Percentiles rank a stretch among this genome's conserved stretches.
These are phyloP conservation scores for Cremastinae sp. DNA, from an alignment of 2,888 invertebrate genomes.

Conservation along the genomic window DNA sequence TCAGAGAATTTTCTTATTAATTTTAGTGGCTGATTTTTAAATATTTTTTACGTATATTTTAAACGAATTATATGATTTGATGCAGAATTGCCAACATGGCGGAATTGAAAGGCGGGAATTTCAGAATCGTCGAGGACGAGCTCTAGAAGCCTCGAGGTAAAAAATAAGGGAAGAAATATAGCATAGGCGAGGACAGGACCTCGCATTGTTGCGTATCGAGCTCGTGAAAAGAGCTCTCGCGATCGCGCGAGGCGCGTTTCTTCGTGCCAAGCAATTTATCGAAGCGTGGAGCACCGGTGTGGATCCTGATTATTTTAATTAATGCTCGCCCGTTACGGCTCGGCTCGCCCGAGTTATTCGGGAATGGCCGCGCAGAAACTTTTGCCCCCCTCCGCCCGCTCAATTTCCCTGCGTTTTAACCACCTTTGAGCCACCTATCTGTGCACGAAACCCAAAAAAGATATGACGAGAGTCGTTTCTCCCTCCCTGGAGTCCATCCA, in stretches of 20 bases:
- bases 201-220: too few relatives aligned
- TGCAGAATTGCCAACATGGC: constrained; percentile 7
- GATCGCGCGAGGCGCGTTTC: constrained; percentile 55
- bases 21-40: too few relatives aligned
- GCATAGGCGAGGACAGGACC: constrained; percentile 18
- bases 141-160: not conserved
- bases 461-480: constrained; percentile 41
- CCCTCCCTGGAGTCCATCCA: constrained; percentile 54
- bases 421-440: constrained; percentile 15
- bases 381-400: too few relatives aligned
- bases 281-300: constrained; percentile 72
- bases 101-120: constrained; percentile 6
- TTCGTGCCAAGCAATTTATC: constrained; percentile 74
- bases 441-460: constrained; percentile 12
- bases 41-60: too few relatives aligned
- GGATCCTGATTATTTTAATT: constrained; percentile 76
- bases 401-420: not conserved
- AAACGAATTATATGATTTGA: too few relatives aligned
- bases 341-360: constrained; percentile 71
- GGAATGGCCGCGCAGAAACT: constrained; percentile 64
- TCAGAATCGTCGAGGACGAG: too few relatives aligned
- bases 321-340: constrained; percentile 71
- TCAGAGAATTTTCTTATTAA: not conserved
- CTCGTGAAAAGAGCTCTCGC: constrained; percentile 17
- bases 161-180: constrained; percentile 10